Percentiles rank a stretch among this genome's conserved stretches.
phyloP scores from a whole-genome alignment of 2,888 invertebrate species.

The Chymomyza procnemis region DNA sequence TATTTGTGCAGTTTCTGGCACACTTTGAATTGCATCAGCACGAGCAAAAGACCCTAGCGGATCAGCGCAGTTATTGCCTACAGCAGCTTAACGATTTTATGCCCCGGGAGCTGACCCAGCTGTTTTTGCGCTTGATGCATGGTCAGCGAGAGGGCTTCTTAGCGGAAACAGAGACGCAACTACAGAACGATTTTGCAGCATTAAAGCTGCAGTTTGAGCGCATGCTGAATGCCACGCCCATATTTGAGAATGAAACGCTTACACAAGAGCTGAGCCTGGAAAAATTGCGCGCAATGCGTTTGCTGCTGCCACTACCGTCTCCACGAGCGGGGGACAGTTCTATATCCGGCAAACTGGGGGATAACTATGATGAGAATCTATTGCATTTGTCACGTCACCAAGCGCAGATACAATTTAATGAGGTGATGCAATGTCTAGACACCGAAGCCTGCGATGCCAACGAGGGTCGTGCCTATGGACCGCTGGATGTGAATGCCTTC shows the following conservation, averaged over 20 bases:
- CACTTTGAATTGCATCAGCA: conserved; percentile 70
- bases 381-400: conserved; percentile 52
- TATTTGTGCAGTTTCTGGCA: conserved; percentile 68
- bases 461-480: conserved; percentile 40
- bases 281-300: conserved; percentile 63
- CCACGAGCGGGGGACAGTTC: not conserved
- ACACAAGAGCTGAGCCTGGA: conserved; percentile 57
- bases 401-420: conserved; percentile 32
- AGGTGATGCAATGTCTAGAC: conserved; percentile 29
- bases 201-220: conserved; percentile 68
- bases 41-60: conserved; percentile 48
- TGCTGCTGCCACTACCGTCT: conserved; percentile 50
- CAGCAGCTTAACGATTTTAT: conserved; percentile 58
- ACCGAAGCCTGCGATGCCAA: conserved; percentile 17
- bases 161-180: conserved; percentile 32
- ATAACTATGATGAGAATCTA: conserved; percentile 60
- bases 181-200: conserved; percentile 46
- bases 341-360: not conserved
- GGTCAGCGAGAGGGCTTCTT: conserved; percentile 37
- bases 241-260: conserved; percentile 55
- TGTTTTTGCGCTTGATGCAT: conserved; percentile 56
- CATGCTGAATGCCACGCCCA: conserved; percentile 51
- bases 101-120: conserved; percentile 54
- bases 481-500: conserved; percentile 74
- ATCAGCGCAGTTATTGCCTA: conserved; percentile 61